Evolutionary conservation across 2,888 invertebrate genomes (phyloP), one percentile per base, ranked within the genome.

Genomic region (Scaeva pyrastri): DNA sequence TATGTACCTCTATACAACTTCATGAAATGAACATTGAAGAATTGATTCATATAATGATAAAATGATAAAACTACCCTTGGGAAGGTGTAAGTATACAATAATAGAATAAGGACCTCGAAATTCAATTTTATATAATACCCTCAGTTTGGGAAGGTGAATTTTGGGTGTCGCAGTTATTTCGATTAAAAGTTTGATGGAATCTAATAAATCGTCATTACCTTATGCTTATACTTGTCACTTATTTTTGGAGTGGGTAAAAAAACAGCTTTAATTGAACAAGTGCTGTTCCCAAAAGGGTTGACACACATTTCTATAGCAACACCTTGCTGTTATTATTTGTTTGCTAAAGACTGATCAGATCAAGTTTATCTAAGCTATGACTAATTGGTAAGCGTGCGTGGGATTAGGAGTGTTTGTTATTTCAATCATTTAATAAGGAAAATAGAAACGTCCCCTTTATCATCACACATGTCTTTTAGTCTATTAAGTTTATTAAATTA

Each of bases 41-140:
- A 66, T 56, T 55, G 64, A 71, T 74, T 75, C 75, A 14, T 36
- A 23, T 41, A 75, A n/a, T n/a, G n/a, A n/a, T n/a, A n/a, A 31
- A 5, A 5, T 75, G 60, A 80, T 76, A 76, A 75, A 72, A 85
- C 84, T n/a, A 62, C 62, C 84, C 80, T 66, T 80, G 84, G 72
- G 84, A 80, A 55, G 16, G 26, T 19, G 6, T 11, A 56, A n/a
- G 16, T 55, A 26, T n/a, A 16, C 6, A 7, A 16, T 16, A 31
- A 55, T 36, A 56, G 2, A 31, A 76, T 12, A 68, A 73, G 66
- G 75, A 80, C 48, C 16, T 55, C 36, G 55, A 80, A n/a, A 85
- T 75, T 84, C 58, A 79, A 79, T 84, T 75, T 73, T 41, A 21
- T 11, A 19, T 11, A n/a, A 23, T 19, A 21, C 66, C 60, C 66